Evolutionary conservation across 1,140 invertebrate genomes (phyloP).

Genomic region (Episyrphus balteatus): DNA sequence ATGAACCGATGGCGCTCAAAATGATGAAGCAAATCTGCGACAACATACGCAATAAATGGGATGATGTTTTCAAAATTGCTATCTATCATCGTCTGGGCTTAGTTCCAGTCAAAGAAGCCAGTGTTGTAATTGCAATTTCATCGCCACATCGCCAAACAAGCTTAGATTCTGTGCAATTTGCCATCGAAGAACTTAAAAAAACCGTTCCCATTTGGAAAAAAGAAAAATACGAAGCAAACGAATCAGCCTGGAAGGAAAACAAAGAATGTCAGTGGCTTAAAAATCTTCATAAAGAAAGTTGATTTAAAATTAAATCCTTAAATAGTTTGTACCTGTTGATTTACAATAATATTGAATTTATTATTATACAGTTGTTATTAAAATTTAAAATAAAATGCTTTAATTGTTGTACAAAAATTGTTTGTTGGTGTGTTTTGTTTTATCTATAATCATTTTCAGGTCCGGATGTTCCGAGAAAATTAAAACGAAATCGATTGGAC

Average conservation of each 20-base stretch:
- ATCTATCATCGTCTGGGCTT: slow-evolving; percentile 71
- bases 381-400: too few relatives aligned
- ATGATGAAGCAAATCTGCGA: slow-evolving; percentile 69
- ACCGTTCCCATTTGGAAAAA: slow-evolving; percentile 95
- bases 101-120: slow-evolving; percentile 81
- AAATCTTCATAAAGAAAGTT: slow-evolving; percentile 9
- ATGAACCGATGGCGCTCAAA: slow-evolving; percentile 81
- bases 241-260: slow-evolving; percentile 63
- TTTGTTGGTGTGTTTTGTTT: background rate
- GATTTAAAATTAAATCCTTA: too few relatives aligned
- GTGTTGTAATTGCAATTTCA: slow-evolving; percentile 81
- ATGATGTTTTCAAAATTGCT: slow-evolving; percentile 60
- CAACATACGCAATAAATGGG: slow-evolving; percentile 58
- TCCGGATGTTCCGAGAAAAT: background rate
- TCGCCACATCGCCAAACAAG: slow-evolving; percentile 77
- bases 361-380: background rate
- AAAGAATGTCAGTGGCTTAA: slow-evolving; percentile 60
- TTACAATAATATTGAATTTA: background rate
- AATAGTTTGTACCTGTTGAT: background rate
- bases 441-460: background rate
- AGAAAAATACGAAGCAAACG: slow-evolving; percentile 65
- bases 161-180: slow-evolving; percentile 68
- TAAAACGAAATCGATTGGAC: slow-evolving; percentile 11
- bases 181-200: slow-evolving; percentile 78
- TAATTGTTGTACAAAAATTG: background rate